phyloP scores from a whole-genome alignment of 1,140 invertebrate genomes.

The Macrobrachium nipponense region DNA sequence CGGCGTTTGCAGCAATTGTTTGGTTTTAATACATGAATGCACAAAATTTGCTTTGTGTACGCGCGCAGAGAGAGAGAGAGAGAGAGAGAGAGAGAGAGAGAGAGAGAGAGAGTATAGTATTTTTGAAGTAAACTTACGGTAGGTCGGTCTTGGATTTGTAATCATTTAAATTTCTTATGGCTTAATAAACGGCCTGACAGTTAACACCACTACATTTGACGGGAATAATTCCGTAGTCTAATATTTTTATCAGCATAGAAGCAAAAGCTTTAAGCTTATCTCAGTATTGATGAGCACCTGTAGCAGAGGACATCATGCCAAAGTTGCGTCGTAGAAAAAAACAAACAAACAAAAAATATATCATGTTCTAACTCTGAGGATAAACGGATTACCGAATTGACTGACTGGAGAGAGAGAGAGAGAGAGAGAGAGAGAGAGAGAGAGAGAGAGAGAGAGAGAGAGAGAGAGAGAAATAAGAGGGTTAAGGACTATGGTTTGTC shows the following conservation, averaged over 20 bases:
- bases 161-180: not conserved
- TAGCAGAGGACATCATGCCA: too few species aligned
- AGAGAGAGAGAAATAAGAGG: slow-evolving; percentile 14
- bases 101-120: not conserved
- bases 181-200: too few species aligned
- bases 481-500: not conserved
- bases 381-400: not conserved
- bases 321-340: too few species aligned
- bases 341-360: too few species aligned
- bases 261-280: too few species aligned
- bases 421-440: slow-evolving; percentile 29
- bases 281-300: too few species aligned
- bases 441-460: slow-evolving; percentile 20
- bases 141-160: not conserved
- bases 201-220: too few species aligned
- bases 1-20: too few species aligned
- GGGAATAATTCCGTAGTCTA: too few species aligned
- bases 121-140: not conserved
- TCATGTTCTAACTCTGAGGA: not conserved
- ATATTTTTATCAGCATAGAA: too few species aligned
- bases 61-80: not conserved
- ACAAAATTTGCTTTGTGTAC: not conserved
- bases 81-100: not conserved
- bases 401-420: too few species aligned
- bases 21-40: too few species aligned